Base-by-base conservation (phyloP, 2,113 vertebrate genomes). In the Platysternon megacephalum region DNA sequence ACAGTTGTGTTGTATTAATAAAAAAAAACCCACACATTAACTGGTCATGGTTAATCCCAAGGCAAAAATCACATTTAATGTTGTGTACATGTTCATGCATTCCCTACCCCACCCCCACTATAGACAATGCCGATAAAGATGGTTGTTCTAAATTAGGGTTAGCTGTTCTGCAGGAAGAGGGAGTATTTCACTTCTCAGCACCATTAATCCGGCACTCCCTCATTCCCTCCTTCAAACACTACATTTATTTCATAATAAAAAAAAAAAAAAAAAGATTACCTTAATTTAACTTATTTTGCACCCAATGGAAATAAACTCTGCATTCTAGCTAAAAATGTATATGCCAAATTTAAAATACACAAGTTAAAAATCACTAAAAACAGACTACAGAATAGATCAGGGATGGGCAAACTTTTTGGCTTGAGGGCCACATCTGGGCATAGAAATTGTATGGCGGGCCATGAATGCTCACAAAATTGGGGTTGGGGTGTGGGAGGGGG, bases 261-360 rank as follows among this genome's bases (percentile, higher is more conserved):
- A 35, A 49, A 91, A 78, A 29, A 84, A 46, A 35, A 49, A 91
- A 10, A 58, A 55, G 82, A 39, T 4, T 29, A 29, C 35, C 44
- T 46, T 24, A 4, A 94, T 85, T 42, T 12, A 6, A 61, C 51
- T 68, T 28, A 46, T 79, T 82, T 88, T 26, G 48, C 92, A 82
- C 84, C 81, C 86, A 51, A 58, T 2, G 22, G 82, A 90, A 85
- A 91, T 10, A 48, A 95, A 48, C 28, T 2, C 6, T 72, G 26
- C 1, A 48, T 61, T 49, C 90, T 84, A 94, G 93, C 29, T 85
- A 93, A 82, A 76, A 80, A 4, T 53, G 48, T 9, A 35, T 6
- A 74, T 87, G 90, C 93, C 96, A 90, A 94, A 39, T 68, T 91
- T 89, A 46, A 95, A 93, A 97, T 68, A 53, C 56, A 68, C 42